phyloP scores from a whole-genome alignment of 2,797 vertebrate species.

The Sebastes kiyomatsui region DNA sequence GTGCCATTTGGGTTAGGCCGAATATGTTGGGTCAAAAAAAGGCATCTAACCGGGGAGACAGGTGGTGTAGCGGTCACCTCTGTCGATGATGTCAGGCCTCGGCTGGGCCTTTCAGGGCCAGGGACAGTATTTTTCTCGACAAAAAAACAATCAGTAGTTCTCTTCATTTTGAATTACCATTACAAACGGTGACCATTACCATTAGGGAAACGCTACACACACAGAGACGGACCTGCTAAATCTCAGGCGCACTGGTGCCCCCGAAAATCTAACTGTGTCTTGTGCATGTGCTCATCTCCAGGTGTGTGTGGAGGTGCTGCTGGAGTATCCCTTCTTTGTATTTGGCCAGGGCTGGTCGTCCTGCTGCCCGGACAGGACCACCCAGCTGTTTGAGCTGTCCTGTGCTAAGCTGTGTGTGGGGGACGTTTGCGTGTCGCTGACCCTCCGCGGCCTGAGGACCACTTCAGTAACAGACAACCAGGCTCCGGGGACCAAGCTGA shows the following conservation, averaged over 20 bases:
- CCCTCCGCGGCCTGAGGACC: slow-evolving; percentile 93
- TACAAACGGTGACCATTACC: no score
- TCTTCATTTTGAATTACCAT: no score
- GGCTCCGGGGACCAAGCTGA: slow-evolving; percentile 77
- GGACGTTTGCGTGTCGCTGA: slow-evolving; percentile 98
- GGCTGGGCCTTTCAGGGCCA: no score
- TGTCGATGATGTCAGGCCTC: no score
- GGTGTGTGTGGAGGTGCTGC: slow-evolving; percentile 98
- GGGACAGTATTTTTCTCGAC: no score
- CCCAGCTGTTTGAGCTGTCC: slow-evolving; percentile 96
- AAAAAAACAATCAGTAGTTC: no score
- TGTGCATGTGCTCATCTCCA: slow-evolving; percentile 65
- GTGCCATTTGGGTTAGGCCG: no score
- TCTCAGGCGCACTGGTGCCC: neutral
- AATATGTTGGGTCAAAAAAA: no score
- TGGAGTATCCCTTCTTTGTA: slow-evolving; percentile 99
- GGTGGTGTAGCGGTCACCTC: no score
- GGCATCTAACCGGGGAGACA: no score
- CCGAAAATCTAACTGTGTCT: slow-evolving; percentile 4
- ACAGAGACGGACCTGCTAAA: neutral
- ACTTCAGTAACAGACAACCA: slow-evolving; percentile 86
- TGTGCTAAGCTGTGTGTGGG: slow-evolving; percentile 98
- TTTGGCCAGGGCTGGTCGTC: slow-evolving; percentile 99
- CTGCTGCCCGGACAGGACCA: slow-evolving; percentile 97
- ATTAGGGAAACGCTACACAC: neutral